Evolutionary conservation across 2,888 invertebrate species (phyloP), one percentile per base, ranked within the genome.

Genomic region (Linhomoeus sp.): DNA sequence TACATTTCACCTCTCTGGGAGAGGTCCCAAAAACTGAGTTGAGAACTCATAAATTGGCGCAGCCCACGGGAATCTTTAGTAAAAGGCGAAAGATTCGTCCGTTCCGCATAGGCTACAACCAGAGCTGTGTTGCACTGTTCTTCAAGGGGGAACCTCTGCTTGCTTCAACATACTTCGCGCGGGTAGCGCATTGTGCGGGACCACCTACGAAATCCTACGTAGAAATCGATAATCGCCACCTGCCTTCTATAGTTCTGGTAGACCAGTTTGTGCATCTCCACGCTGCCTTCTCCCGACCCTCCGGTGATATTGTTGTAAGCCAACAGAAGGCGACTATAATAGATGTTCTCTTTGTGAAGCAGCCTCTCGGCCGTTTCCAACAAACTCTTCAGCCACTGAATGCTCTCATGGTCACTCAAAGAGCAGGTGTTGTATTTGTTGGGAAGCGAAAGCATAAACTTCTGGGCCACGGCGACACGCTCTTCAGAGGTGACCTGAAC

Each of bases 301-400:
- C 45, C 45, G 38, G 45, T 12, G 19, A 61, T 50, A 38, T 61
- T 57, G 49, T 56, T 53, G 37, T 55, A 46, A 1, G 59, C 60
- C 2, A 59, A 60, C 41, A 56, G 45, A 39, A 61, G 45, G 20
- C 60, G 53, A 46, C 48, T 47, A 24, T 35, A 37, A 45, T 61
- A 61, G 43, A 61, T 58, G 50, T 61, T 61, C 22, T 53, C 51
- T 25, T 55, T 49, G 48, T 61, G 60, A n/a, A 61, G 50, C 1
- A 60, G 44, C 24, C 46, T 40, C 44, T 58, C 50, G 2, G 61
- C 59, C 29, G 53, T 46, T 3, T 48, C 44, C 2, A 60, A 50
- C 20, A 51, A 39, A 17, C 53, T 52, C 38, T 47, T 38, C 17
- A 56, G 45, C 53, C 53, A 38, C 20, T 26, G 43, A 1, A 49